Base-by-base conservation (phyloP, 2,888 invertebrate genomes). In the Theretra japonica region DNA sequence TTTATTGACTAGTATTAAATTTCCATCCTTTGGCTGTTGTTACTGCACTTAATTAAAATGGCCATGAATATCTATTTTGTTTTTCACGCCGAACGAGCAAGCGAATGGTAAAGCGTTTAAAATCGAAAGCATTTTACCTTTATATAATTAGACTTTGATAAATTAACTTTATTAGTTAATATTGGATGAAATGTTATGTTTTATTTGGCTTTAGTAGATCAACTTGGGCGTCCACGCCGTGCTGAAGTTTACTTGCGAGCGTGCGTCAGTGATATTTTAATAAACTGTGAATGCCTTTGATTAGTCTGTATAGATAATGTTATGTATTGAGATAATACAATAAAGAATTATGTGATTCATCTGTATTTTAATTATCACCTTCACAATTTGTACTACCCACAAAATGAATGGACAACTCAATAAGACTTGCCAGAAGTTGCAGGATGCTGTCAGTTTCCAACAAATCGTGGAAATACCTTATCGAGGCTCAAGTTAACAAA, bases 241-340 rank as follows among this genome's bases (percentile, higher is more conserved):
- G 28, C 11, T 50, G 23, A 60, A 68, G 30, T 72, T 73, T 68
- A 72, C 53, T 74, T 71, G 56, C 48, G 73, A 70, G 60, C 74
- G 48, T 76, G 75, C 75, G 74, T 72, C 84, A 81, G 83, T 83
- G 84, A 83, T 84, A 82, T 83, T 84, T 62, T 84, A 78, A 81
- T 80, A 82, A 84, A 80, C 82, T 86, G 85, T 86, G 83, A 88
- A 86, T 81, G 83, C 84, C 79, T 84, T 85, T 80, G 86, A 83
- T 83, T 85, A 83, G 82, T 80, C 76, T 83, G 82, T 85, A 82
- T 83, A 85, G 83, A 81, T 81, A 84, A 81, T 84, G 84, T 86
- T 87, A 85, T 86, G 82, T 87, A 86, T 84, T 87, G 81, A 78
- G 76, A 68, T 81, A 84, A 82, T 84, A 84, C 83, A 85, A 82